Base-by-base conservation (phyloP, 2,888 invertebrate species). In the Electrophaes corylata region DNA sequence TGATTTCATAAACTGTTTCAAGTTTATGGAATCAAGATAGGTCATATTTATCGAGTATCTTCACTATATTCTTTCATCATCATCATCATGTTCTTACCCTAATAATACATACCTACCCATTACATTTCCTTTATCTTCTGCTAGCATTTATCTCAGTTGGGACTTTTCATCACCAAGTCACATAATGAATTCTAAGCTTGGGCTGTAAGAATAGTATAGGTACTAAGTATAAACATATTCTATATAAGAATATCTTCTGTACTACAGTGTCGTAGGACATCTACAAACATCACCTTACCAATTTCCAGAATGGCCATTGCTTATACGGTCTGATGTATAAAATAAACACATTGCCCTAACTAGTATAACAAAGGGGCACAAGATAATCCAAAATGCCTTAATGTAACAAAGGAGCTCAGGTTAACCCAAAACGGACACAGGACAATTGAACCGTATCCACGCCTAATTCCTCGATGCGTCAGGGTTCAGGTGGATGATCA, bases 401-500 rank as follows among this genome's bases (percentile, higher is more conserved):
- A 20, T 39, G 26, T 19, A 41, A 20, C 33, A 35, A 51, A 41
- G 11, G 8, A 8, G n/a, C 31, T n/a, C 20, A 35, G 11, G 46
- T 40, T 37, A 53, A 40, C 41, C 54, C 54, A 40, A 54, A 41
- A 23, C 31, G 23, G 2, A 10, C 12, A 6, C 6, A 45, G 12
- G 26, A 40, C 46, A 18, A 48, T 54, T 35, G 41, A 53, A 18
- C 40, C 16, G 31, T 51, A 31, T 16, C 51, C 44, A 8, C 46
- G 10, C 29, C 29, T 12, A 18, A 44, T 26, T 52, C 46, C 18
- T 20, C 33, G 31, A 40, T 64, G 57, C 44, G 62, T 64, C 66
- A 64, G 64, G 57, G 40, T 57, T 64, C 66, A 64, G 64, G 62
- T 61, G 50, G 46, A 52, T 55, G 40, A 57, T 48, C 29, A 57